These are phyloP conservation scores for Euplagia quadripunctaria DNA, from an alignment of 2,888 invertebrate genomes.

Conservation along the genomic window DNA sequence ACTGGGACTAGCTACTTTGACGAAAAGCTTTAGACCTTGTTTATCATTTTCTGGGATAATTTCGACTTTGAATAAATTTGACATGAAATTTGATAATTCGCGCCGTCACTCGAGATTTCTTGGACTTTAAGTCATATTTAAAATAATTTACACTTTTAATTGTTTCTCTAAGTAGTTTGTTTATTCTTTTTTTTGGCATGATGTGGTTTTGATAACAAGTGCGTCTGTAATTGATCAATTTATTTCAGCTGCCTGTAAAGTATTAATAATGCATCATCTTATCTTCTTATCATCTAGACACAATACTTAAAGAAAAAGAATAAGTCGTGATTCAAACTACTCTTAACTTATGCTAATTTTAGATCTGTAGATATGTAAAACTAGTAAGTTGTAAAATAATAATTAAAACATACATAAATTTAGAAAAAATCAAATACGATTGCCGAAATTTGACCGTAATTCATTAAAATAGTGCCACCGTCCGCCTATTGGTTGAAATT, in stretches of 20 bases:
- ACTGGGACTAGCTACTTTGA: slow-evolving; percentile 27
- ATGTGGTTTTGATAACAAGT: not conserved
- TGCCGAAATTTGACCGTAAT: no score
- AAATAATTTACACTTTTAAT: not conserved
- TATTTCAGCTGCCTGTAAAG: not conserved
- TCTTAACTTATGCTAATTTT: no score
- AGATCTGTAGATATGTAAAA: no score
- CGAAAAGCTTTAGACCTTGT: slow-evolving; percentile 18
- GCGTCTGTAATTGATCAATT: not conserved
- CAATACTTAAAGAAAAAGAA: no score
- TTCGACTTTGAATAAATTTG: not conserved
- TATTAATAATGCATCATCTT: no score
- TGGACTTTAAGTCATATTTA: not conserved
- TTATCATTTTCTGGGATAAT: not conserved
- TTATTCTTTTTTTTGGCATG: not conserved
- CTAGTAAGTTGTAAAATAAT: no score
- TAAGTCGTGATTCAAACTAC: no score
- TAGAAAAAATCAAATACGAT: no score
- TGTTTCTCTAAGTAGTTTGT: not conserved
- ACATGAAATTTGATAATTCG: not conserved
- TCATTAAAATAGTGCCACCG: no score
- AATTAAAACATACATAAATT: no score
- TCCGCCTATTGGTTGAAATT: no score
- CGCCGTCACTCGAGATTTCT: not conserved
- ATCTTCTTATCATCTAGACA: no score